Conservation (phyloP, 2,113 vertebrate species). For the Gobiocypris rarus region DNA sequence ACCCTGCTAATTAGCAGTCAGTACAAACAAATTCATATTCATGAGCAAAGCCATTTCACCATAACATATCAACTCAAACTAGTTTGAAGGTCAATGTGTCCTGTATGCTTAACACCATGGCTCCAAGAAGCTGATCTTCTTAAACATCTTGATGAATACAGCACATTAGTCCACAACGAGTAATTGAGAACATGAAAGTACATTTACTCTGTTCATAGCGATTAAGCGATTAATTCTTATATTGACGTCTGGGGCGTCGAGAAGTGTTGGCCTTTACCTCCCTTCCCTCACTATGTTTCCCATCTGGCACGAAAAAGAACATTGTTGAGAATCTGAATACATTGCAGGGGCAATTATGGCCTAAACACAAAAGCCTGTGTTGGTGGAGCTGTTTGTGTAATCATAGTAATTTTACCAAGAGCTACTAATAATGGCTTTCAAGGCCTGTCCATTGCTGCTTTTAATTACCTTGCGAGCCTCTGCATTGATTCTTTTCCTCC, state of each 20-base stretch:
- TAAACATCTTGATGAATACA: neutral
- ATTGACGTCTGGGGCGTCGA: neutral
- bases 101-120: neutral
- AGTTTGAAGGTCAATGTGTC: neutral
- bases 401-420: slow-evolving; percentile 71
- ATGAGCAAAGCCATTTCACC: neutral
- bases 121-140: neutral
- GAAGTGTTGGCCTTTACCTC: slow-evolving; percentile 1
- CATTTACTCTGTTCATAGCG: slow-evolving; percentile 17
- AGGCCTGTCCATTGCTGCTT: slow-evolving; percentile 57
- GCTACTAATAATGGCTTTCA: slow-evolving; percentile 69
- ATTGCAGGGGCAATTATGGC: slow-evolving; percentile 30
- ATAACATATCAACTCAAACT: neutral
- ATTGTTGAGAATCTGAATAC: slow-evolving; percentile 31
- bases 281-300: neutral
- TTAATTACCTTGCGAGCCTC: slow-evolving; percentile 61
- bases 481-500: slow-evolving; percentile 69
- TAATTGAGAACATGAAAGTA: slow-evolving; percentile 40
- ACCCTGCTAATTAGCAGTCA: neutral
- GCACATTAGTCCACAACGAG: neutral
- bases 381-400: slow-evolving; percentile 54
- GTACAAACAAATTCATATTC: neutral
- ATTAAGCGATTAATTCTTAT: slow-evolving; percentile 30
- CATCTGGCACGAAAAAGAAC: neutral
- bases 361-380: slow-evolving; percentile 36